Base-by-base conservation (phyloP, 2,113 vertebrate genomes). In the Gasterosteus aculeatus region DNA sequence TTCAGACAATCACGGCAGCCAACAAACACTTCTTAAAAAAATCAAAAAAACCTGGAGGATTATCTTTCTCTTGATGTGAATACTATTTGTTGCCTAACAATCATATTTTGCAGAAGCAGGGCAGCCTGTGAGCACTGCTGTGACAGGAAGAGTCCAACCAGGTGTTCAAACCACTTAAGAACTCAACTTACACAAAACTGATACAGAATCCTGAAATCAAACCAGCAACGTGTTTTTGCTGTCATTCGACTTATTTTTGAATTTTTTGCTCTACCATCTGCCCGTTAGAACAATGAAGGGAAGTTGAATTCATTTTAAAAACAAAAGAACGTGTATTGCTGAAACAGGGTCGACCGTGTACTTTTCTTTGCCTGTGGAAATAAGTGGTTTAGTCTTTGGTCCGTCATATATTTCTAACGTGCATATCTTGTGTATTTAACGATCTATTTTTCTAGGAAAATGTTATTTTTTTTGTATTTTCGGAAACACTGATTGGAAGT, bases 381-480 rank as follows among this genome's bases (percentile, higher is more conserved):
- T 76, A 35, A 72, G 51, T 75, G 81, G 60, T 82, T 81, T 22
- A 74, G 67, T 81, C 57, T 88, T 80, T 82, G 83, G 86, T 87
- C 76, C 60, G 18, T 77, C 78, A 80, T 70, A 74, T 85, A 80
- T 90, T 92, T 91, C 80, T 78, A 82, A 86, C 66, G 63, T 87
- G 80, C 77, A 85, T 84, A 76, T 90, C 49, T 80, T 86, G 74
- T 82, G 77, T 87, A 88, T 91, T 91, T 88, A 91, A 92, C 80
- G 39, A 65, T 84, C 75, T 86, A 84, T 87, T 87, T 90, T 91
- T 92, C 68, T 82, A 76, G 42, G 63, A 78, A 75, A 66, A 63
- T 83, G 18, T 66, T 77, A 72, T 67, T 54, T 83, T 73, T 49
- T 77, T 26, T 47, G 15, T 82, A 72, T 66, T 61, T 75, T 84